These are phyloP conservation scores for Halictus quadricinctus DNA, from an alignment of 2,888 invertebrate species.

Conservation along the genomic window DNA sequence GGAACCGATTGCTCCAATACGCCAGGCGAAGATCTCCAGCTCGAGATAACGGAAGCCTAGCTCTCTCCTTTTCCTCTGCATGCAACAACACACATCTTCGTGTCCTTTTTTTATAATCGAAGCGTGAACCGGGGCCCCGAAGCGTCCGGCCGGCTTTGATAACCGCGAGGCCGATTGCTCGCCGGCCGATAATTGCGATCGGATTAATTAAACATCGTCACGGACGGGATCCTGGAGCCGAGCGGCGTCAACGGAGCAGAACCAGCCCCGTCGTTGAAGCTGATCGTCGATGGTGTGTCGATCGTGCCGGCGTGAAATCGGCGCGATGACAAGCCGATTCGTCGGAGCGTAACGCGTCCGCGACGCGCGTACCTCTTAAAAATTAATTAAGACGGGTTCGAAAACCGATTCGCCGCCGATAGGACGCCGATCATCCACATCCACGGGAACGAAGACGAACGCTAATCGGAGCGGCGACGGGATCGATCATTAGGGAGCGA, in stretches of 20 bases:
- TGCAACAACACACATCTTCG: conserved; percentile 61
- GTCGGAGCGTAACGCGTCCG: background rate
- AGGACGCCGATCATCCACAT: background rate
- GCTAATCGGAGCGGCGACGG: conserved; percentile 7
- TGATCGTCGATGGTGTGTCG: background rate
- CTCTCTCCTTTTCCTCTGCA: conserved; percentile 55
- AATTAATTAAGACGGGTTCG: background rate
- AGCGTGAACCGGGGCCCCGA: conserved; percentile 23
- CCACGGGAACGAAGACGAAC: background rate
- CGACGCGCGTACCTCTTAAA: background rate
- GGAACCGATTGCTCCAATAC: conserved; percentile 33
- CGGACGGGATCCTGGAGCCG: background rate
- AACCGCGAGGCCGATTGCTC: conserved; percentile 30
- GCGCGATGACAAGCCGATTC: conserved; percentile 17
- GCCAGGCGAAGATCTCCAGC: conserved; percentile 20
- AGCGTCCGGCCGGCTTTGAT: conserved; percentile 24
- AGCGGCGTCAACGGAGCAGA: background rate
- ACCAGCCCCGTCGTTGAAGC: background rate
- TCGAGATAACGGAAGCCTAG: conserved; percentile 30
- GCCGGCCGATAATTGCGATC: conserved; percentile 45
- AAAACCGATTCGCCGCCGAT: background rate
- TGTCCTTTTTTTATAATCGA: conserved; percentile 54
- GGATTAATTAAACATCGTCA: conserved; percentile 49
- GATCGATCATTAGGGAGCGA: conserved; percentile 36
- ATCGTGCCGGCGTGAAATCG: conserved; percentile 9